Evolutionary conservation across 2,888 invertebrate genomes (phyloP).

Genomic region (Lycaena phlaeas): DNA sequence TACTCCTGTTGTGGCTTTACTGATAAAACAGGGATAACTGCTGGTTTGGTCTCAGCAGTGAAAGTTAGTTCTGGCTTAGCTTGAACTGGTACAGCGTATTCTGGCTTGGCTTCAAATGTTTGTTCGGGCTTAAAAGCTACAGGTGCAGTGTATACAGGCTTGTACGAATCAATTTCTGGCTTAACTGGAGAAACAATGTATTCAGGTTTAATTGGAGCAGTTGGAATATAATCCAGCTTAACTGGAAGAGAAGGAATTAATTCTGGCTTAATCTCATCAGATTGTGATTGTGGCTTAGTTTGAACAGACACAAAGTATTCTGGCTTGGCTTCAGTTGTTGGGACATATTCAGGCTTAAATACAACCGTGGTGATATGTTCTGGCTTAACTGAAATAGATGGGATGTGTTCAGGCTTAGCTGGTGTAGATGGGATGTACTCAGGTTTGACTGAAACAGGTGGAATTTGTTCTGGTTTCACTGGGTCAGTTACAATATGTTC

Average conservation of each 20-base stretch:
- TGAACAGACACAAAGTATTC: not conserved
- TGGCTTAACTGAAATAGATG: not conserved
- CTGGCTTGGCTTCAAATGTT: not conserved
- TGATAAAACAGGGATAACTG: not conserved
- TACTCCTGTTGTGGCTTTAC: not conserved
- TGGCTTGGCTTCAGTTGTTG: not conserved
- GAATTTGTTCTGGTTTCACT: not conserved
- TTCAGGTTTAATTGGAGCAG: not conserved
- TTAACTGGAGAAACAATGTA: not conserved
- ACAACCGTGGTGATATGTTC: not conserved
- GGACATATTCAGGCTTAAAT: not conserved
- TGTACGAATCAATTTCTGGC: no score
- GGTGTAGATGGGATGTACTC: not conserved
- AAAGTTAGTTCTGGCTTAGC: not conserved
- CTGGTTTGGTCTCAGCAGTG: no score
- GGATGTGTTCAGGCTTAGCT: not conserved
- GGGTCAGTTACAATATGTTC: not conserved
- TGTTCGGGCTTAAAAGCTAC: not conserved
- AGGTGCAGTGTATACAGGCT: not conserved
- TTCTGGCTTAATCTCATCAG: not conserved
- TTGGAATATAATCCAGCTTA: not conserved
- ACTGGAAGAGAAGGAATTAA: not conserved
- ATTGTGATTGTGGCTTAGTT: not conserved
- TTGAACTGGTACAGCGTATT: not conserved
- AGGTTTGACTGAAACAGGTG: not conserved